Conservation (phyloP, 2,797 vertebrate species). For the Artibeus jamaicensis region DNA sequence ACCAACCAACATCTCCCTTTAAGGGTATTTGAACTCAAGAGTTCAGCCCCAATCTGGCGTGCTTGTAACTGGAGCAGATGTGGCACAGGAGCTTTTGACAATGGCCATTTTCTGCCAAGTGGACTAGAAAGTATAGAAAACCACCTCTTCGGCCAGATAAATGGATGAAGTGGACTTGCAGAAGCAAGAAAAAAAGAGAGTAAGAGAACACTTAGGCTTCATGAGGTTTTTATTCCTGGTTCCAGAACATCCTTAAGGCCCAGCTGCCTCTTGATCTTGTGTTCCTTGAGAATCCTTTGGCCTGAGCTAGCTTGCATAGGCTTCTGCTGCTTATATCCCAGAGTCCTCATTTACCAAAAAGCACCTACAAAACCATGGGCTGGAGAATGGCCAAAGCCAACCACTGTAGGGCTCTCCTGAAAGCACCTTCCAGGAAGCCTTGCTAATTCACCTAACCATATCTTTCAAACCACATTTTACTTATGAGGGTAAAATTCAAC, state of each 20-base stretch:
- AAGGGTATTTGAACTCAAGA: background rate
- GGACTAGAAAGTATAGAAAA: background rate
- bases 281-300: background rate
- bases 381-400: background rate
- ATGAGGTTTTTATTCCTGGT: background rate
- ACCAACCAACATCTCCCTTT: background rate
- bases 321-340: background rate
- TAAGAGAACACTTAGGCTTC: background rate
- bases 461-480: background rate
- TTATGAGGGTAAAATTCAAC: background rate
- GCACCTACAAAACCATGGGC: background rate
- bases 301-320: background rate
- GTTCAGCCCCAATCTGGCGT: background rate
- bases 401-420: background rate
- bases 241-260: background rate
- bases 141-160: background rate
- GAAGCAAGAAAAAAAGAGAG: background rate
- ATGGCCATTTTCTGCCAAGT: background rate
- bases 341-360: background rate
- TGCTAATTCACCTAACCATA: background rate
- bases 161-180: background rate
- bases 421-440: background rate
- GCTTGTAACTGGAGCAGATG: background rate
- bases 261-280: background rate
- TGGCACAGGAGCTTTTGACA: background rate